phyloP scores from a whole-genome alignment of 92 coral and sea anemone species.

The Phenganax stokvisi region DNA sequence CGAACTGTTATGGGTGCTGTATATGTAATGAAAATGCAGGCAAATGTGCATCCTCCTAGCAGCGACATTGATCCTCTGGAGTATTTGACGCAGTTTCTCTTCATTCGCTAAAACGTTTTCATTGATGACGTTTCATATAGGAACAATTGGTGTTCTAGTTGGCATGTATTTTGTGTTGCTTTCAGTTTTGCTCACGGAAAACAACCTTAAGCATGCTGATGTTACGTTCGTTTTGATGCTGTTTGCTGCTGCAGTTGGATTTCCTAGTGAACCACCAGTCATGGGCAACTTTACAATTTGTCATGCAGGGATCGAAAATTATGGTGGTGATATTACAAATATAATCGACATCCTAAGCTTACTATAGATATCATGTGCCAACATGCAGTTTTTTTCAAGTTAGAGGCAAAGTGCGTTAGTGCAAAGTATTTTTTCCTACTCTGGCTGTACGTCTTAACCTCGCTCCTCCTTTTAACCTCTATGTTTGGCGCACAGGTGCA shows the following conservation, averaged over 20 bases:
- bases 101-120: neutral
- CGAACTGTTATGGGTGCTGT: neutral
- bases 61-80: neutral
- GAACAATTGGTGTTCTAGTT: slow-evolving; percentile 1
- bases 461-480: no score
- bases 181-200: neutral
- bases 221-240: neutral
- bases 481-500: no score
- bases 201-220: neutral
- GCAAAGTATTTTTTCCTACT: no score
- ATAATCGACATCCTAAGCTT: no score
- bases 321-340: no score
- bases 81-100: neutral
- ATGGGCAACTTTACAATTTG: neutral
- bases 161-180: slow-evolving; percentile 13
- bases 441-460: no score
- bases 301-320: no score
- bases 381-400: no score
- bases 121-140: slow-evolving; percentile 1
- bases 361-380: no score
- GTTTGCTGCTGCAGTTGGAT: slow-evolving; percentile 5
- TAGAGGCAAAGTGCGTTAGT: no score
- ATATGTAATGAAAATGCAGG: neutral
- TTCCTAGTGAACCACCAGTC: slow-evolving; percentile 6
- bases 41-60: neutral